Evolutionary conservation across 2,888 invertebrate genomes (phyloP), one percentile per base, ranked within the genome.

Genomic region (Scaptomyza parva): DNA sequence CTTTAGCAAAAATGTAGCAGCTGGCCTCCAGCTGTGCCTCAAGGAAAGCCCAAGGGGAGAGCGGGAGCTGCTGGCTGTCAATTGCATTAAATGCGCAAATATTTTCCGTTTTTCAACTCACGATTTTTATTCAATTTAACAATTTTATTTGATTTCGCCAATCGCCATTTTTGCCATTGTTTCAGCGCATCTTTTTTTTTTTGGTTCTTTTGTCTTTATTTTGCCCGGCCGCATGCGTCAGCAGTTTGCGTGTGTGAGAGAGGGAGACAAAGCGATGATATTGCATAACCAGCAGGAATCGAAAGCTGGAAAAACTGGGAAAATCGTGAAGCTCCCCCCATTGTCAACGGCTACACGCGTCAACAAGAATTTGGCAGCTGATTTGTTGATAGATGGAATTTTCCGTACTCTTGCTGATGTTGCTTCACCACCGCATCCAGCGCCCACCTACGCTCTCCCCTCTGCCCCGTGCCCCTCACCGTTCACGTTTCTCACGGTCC

Each of bases 111-210:
- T 86, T 86, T 70, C 81, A 69, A 82, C 65, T 76, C 61, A 58
- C 86, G 81, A 86, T 80, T 86, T 87, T 86, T 76, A 83, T 88
- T 83, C 84, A 83, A 88, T 83, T 83, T 86, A 83, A 83, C 86
- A 86, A 88, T 84, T 83, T 83, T 84, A 83, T 83, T 83, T 88
- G 88, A 83, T 83, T 83, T 75, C 47, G 52, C 50, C 59, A 72
- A 67, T 77, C 48, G 57, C 47, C 41, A 63, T 66, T 63, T 35
- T 48, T 47, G 22, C 52, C 44, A 62, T 78, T 75, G 59, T 81
- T 77, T 63, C 47, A 40, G 50, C 40, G 43, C 43, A 30, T 41
- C 37, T 35, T 60, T 26, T 51, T 39, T n/a, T 40, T 45, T 39
- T 11, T n/a, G n/a, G n/a, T 17, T 41, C 39, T 62, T 24, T 51